Conservation (phyloP, 2,113 vertebrate species). For the Eolophus roseicapilla region DNA sequence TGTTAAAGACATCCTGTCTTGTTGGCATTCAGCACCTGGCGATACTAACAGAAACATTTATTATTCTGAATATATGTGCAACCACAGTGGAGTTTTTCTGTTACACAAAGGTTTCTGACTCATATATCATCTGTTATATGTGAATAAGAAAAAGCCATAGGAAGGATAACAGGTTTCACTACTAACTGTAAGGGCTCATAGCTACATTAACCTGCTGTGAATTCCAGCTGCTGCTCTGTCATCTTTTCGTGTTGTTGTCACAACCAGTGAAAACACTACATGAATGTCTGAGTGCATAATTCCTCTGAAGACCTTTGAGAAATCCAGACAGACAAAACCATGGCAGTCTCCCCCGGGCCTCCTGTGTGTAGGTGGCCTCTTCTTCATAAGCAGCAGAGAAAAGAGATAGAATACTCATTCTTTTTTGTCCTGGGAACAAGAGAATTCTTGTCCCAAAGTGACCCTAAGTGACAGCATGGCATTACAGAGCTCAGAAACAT, state of each 20-base stretch:
- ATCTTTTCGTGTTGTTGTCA: neutral
- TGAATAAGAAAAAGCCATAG: neutral
- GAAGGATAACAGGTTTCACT: neutral
- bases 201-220: neutral
- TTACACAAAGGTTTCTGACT: neutral
- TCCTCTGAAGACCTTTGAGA: neutral
- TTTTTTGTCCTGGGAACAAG: neutral
- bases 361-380: neutral
- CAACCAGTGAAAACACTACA: neutral
- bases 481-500: neutral
- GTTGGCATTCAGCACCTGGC: neutral
- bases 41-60: neutral
- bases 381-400: neutral
- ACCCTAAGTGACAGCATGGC: neutral
- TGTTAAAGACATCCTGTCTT: neutral
- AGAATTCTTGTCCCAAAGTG: neutral
- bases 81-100: neutral
- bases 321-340: neutral
- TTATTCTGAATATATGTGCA: neutral
- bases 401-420: fast-evolving
- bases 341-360: neutral
- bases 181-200: neutral
- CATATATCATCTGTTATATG: fast-evolving
- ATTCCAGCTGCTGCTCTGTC: neutral
- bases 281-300: neutral